phyloP scores from a whole-genome alignment of 2,113 vertebrate species.

The Plectropomus leopardus region DNA sequence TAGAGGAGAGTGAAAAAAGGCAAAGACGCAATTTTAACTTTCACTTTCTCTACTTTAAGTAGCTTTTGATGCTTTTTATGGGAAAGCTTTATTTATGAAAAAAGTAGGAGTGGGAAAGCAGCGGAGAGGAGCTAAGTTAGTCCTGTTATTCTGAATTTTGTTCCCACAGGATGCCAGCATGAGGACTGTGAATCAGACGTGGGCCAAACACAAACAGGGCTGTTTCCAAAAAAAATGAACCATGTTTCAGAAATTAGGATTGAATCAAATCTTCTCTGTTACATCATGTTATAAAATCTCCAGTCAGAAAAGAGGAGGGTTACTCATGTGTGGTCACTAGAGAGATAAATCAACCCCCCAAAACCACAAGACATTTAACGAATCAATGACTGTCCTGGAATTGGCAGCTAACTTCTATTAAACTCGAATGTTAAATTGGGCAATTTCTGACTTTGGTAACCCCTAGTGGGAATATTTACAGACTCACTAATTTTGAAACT shows the following conservation, averaged over 20 bases:
- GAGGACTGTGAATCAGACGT: constrained; percentile 12
- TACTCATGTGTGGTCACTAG: too few species aligned
- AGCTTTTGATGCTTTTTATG: constrained; percentile 36
- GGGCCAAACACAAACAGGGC: constrained; percentile 28
- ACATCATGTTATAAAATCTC: background rate
- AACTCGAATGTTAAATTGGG: too few species aligned
- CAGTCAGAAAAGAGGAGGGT: background rate
- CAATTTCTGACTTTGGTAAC: too few species aligned
- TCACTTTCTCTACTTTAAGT: constrained; percentile 32
- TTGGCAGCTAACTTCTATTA: too few species aligned
- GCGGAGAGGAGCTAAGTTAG: constrained; percentile 24
- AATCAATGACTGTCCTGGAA: too few species aligned
- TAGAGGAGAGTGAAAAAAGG: background rate
- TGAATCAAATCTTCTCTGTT: background rate
- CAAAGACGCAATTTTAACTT: constrained; percentile 42
- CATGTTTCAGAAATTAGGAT: background rate
- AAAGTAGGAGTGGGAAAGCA: constrained; percentile 61
- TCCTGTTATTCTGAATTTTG: constrained; percentile 29
- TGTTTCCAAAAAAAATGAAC: background rate
- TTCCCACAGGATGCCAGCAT: constrained; percentile 56
- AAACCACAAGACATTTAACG: too few species aligned
- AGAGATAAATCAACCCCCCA: too few species aligned
- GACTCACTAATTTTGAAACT: too few species aligned
- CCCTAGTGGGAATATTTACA: too few species aligned
- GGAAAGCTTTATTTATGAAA: constrained; percentile 36